These are phyloP conservation scores for Muntiacus reevesi DNA, from an alignment of 2,113 vertebrate species.

Conservation along the genomic window DNA sequence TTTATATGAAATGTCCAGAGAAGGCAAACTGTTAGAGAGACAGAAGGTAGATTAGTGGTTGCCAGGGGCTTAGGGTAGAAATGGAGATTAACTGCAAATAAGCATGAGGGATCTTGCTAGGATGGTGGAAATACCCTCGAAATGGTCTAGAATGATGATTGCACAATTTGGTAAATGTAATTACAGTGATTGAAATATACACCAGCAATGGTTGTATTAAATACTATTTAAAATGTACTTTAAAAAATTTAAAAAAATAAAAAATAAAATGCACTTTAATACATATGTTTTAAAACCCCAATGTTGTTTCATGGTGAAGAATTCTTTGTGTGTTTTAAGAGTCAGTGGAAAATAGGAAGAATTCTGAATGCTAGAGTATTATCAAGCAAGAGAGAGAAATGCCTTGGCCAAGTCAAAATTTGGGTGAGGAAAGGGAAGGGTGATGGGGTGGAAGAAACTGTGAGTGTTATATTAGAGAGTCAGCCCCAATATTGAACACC, in stretches of 20 bases:
- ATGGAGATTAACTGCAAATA: rapidly evolving
- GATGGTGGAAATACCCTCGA: not conserved
- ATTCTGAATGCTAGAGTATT: not conserved
- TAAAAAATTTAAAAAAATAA: no score
- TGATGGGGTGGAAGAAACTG: no score
- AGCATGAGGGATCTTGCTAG: not conserved
- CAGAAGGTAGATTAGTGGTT: not conserved
- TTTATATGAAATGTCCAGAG: not conserved
- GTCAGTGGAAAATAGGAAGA: not conserved
- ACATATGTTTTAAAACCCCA: not conserved
- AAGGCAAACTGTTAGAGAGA: not conserved
- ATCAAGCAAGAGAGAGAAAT: rapidly evolving
- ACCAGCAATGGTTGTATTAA: not conserved
- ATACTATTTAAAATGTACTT: not conserved
- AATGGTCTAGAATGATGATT: not conserved
- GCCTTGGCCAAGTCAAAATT: not conserved
- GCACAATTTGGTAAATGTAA: not conserved
- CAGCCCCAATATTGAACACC: not conserved
- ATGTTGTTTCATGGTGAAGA: not conserved
- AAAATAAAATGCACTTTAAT: not conserved
- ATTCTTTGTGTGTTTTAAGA: not conserved
- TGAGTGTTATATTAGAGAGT: not conserved
- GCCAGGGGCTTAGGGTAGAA: not conserved
- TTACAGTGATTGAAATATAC: not conserved
- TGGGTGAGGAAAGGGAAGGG: not conserved